A percentile compares a stretch with the other conserved stretches of the same genome.
These are phyloP conservation scores for Hemicentrotus pulcherrimus DNA, from an alignment of 35 echinoderm and acorn worm genomes.

Conservation along the genomic window DNA sequence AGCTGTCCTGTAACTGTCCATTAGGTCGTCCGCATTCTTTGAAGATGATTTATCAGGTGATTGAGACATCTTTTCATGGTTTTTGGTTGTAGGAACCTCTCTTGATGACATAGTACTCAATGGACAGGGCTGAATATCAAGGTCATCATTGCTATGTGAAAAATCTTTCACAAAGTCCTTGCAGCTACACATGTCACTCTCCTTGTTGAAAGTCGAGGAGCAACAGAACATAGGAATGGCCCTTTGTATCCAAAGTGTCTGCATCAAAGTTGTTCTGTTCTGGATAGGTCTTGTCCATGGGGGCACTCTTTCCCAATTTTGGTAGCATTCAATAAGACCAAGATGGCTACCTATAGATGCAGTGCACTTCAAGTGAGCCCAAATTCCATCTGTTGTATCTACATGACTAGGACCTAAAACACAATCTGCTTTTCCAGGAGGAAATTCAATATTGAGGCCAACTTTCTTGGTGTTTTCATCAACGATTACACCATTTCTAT, in stretches of 20 bases:
- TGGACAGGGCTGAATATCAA: background rate
- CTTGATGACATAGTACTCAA: background rate
- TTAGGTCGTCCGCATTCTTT: background rate
- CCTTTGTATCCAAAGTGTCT: background rate
- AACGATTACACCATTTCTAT: background rate
- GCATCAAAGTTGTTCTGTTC: background rate
- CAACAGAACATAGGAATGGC: background rate
- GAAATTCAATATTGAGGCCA: background rate
- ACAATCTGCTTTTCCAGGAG: background rate
- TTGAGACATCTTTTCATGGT: background rate
- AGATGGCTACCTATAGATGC: background rate
- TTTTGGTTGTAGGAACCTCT: background rate
- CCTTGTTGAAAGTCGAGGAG: background rate
- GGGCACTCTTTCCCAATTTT: background rate
- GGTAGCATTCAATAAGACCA: background rate
- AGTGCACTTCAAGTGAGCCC: background rate
- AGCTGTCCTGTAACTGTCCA: background rate
- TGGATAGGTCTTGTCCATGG: conserved; percentile 12
- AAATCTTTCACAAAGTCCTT: background rate
- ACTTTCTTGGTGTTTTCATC: background rate
- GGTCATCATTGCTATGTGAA: background rate
- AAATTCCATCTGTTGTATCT: background rate
- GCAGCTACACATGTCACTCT: background rate
- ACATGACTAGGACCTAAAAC: background rate
- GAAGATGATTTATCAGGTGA: background rate